These are phyloP conservation scores for Sardina pilchardus DNA, from an alignment of 2,113 vertebrate species.

Conservation along the genomic window DNA sequence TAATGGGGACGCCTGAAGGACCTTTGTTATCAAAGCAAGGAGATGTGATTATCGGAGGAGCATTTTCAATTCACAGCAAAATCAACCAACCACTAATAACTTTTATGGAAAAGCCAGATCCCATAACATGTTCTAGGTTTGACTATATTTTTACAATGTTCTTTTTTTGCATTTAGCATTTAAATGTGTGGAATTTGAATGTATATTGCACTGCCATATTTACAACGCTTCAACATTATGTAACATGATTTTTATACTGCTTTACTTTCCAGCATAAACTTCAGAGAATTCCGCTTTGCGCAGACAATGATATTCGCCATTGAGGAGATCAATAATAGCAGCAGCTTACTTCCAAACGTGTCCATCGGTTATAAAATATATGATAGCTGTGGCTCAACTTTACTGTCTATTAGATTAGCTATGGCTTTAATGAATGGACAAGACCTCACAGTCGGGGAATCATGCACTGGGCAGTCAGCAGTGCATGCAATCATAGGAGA, in stretches of 20 bases:
- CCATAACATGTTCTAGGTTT: constrained; percentile 53
- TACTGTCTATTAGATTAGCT: constrained; percentile 49
- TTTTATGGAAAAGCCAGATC: constrained; percentile 49
- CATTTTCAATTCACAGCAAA: constrained; percentile 57
- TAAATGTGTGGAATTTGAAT: not conserved
- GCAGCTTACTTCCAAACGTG: constrained; percentile 53
- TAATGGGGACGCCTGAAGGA: constrained; percentile 52
- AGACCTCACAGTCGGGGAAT: constrained; percentile 36
- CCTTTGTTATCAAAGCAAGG: constrained; percentile 52
- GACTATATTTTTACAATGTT: constrained; percentile 16
- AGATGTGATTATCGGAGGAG: constrained; percentile 56
- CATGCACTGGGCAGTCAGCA: constrained; percentile 48
- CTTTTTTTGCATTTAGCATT: not conserved
- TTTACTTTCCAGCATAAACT: constrained; percentile 48
- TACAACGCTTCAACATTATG: not conserved
- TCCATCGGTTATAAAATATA: constrained; percentile 59
- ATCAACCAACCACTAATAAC: constrained; percentile 27
- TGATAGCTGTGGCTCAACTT: constrained; percentile 56
- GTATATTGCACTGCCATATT: not conserved
- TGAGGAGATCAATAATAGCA: constrained; percentile 57
- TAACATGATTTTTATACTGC: not conserved
- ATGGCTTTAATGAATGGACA: constrained; percentile 58
- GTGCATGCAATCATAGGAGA: constrained; percentile 56
- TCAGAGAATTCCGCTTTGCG: constrained; percentile 55
- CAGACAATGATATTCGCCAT: constrained; percentile 62